Evolutionary conservation across 1,140 invertebrate species (phyloP).

Genomic region (Stegodyphus dumicola): DNA sequence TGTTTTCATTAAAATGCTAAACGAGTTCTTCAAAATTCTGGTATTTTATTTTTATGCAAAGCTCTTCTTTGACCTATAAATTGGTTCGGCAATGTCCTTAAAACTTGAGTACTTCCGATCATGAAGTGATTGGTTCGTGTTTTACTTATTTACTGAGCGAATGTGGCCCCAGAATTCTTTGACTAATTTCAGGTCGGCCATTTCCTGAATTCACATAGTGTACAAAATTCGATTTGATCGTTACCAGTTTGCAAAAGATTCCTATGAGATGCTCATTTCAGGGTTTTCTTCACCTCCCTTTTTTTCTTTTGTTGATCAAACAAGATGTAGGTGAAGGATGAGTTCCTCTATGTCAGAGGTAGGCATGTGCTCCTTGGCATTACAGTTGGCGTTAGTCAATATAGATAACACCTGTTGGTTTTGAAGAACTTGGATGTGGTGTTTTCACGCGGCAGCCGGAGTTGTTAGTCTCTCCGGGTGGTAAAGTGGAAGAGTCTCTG

Average conservation of each 20-base stretch:
- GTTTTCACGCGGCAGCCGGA: slow-evolving; percentile 48
- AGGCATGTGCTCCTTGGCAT: slow-evolving; percentile 52
- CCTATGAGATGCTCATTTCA: slow-evolving; percentile 13
- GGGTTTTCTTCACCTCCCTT: slow-evolving; percentile 24
- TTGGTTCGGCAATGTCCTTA: no score
- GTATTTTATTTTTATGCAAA: no score
- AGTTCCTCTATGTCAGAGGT: slow-evolving; percentile 1
- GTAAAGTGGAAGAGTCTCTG: slow-evolving; percentile 43
- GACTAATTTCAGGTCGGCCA: background rate
- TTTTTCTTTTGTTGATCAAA: slow-evolving; percentile 53
- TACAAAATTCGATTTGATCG: background rate
- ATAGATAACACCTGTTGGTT: slow-evolving; percentile 53
- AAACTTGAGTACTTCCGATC: no score
- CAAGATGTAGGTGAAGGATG: slow-evolving; percentile 49
- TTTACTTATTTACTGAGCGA: no score
- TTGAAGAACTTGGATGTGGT: slow-evolving; percentile 56
- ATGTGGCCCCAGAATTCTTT: background rate
- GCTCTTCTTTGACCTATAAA: no score
- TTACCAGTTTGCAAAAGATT: slow-evolving; percentile 31
- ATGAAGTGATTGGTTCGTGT: no score
- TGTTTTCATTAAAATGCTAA: no score
- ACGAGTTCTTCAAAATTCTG: no score
- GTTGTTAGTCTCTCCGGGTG: slow-evolving; percentile 54
- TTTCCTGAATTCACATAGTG: background rate
- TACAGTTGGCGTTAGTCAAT: slow-evolving; percentile 53